Percentiles rank a stretch among this genome's conserved stretches.
Conservation (phyloP, 1,140 invertebrate genomes). For the Pogonus chalceus region DNA sequence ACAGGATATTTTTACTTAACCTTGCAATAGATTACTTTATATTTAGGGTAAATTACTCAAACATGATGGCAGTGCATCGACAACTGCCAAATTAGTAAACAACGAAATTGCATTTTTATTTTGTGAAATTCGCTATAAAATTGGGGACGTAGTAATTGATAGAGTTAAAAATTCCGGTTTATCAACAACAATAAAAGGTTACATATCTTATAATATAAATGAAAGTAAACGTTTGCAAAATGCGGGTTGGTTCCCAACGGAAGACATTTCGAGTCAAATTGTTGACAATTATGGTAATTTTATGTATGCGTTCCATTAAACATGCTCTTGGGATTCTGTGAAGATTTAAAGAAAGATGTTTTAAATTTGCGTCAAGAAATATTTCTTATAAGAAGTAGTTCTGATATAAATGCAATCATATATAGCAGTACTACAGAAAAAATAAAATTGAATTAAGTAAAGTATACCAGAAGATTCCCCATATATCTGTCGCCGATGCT, state of each 20-base stretch:
- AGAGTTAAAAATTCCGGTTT: conserved; percentile 12
- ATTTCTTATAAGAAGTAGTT: conserved; percentile 15
- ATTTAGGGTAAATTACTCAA: conserved; percentile 23
- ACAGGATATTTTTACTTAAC: conserved; percentile 20
- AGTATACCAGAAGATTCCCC: conserved; percentile 18
- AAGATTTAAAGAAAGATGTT: conserved; percentile 16
- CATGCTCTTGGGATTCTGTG: conserved; percentile 13
- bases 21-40: conserved; percentile 19
- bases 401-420: conserved; percentile 14
- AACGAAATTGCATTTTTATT: conserved; percentile 15
- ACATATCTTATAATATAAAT: conserved; percentile 9
- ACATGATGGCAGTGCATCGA: conserved; percentile 3
- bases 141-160: conserved; percentile 10
- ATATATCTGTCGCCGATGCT: conserved; percentile 20
- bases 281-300: conserved; percentile 11
- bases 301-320: conserved; percentile 14
- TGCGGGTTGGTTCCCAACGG: conserved; percentile 10
- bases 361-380: conserved; percentile 17
- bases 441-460: conserved; percentile 12
- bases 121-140: conserved; percentile 15
- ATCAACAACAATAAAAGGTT: conserved; percentile 13
- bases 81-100: conserved; percentile 8
- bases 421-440: conserved; percentile 3
- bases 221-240: conserved; percentile 8
- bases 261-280: not conserved